phyloP scores from a whole-genome alignment of 2,113 vertebrate genomes.

The Lamprologus speciosus region DNA sequence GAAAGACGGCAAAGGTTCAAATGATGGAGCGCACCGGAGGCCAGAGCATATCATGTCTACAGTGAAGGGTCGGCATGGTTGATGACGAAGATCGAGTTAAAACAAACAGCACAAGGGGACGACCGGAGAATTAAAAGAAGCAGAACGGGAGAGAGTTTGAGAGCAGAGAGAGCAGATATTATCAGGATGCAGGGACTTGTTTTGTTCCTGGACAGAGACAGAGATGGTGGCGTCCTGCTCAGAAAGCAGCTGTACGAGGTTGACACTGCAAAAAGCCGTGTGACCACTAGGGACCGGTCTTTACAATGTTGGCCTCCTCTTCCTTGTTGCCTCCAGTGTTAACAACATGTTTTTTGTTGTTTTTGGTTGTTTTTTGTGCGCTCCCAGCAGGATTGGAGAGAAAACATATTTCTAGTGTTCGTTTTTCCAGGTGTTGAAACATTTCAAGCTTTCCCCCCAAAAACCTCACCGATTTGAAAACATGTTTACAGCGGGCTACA shows the following conservation, averaged over 20 bases:
- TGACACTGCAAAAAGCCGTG: constrained; percentile 38
- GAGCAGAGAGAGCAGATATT: not conserved
- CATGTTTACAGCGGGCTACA: not conserved
- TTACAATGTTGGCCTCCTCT: constrained; percentile 9
- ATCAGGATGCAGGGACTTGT: constrained; percentile 14
- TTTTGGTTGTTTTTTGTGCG: not conserved
- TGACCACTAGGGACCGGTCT: constrained; percentile 39
- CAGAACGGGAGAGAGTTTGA: not conserved
- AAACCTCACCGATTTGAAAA: not conserved
- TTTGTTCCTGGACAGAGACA: constrained; percentile 9
- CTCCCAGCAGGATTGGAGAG: constrained; percentile 1
- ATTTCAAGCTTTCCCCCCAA: not conserved
- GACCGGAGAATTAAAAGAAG: not conserved
- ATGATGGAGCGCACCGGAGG: not conserved
- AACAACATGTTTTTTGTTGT: not conserved
- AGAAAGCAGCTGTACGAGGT: constrained; percentile 43
- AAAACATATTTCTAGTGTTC: not conserved
- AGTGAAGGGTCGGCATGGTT: constrained; percentile 10
- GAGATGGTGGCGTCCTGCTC: constrained; percentile 1
- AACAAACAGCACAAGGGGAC: not conserved
- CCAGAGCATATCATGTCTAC: constrained; percentile 14
- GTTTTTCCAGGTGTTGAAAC: constrained; percentile 7
- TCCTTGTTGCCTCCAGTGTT: constrained; percentile 26
- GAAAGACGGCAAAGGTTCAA: constrained; percentile 8
- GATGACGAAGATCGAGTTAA: constrained; percentile 29